Conservation (phyloP, 1,140 invertebrate genomes). For the Drosophila parvula region DNA sequence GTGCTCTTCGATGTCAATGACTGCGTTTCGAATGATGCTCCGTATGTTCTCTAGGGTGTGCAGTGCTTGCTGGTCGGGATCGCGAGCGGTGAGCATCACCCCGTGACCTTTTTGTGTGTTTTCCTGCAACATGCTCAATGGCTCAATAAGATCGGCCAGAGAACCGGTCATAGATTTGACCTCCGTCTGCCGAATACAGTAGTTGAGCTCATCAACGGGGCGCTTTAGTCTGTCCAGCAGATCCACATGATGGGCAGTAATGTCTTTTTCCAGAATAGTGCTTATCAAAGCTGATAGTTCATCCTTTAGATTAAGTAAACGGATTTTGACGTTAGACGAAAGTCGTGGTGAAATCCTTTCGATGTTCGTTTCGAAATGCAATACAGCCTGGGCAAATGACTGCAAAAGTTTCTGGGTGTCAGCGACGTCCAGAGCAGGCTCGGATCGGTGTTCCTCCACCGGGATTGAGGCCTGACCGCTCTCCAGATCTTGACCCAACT, state of each 20-base stretch:
- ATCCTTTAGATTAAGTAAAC: slow-evolving; percentile 67
- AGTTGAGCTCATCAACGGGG: slow-evolving; percentile 81
- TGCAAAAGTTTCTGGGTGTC: slow-evolving; percentile 79
- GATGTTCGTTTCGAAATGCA: slow-evolving; percentile 82
- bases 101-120: slow-evolving; percentile 66
- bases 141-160: slow-evolving; percentile 82
- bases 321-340: slow-evolving; percentile 57
- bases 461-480: slow-evolving; percentile 53
- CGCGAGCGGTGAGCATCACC: slow-evolving; percentile 46
- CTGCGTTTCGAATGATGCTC: slow-evolving; percentile 67
- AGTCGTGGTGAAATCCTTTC: slow-evolving; percentile 64
- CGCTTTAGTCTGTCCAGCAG: slow-evolving; percentile 74
- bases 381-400: slow-evolving; percentile 79
- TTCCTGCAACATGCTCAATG: slow-evolving; percentile 70
- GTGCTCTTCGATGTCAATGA: slow-evolving; percentile 78
- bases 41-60: slow-evolving; percentile 66
- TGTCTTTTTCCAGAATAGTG: slow-evolving; percentile 73
- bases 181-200: slow-evolving; percentile 81
- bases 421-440: slow-evolving; percentile 64
- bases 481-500: slow-evolving; percentile 79
- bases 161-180: slow-evolving; percentile 76
- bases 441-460: slow-evolving; percentile 19
- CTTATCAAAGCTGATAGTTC: slow-evolving; percentile 75
- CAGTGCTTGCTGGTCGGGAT: slow-evolving; percentile 60
- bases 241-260: slow-evolving; percentile 70